Evolutionary conservation across 2,113 vertebrate genomes (phyloP), one percentile per base, ranked within the genome.

Genomic region (Chiloscyllium plagiosum): DNA sequence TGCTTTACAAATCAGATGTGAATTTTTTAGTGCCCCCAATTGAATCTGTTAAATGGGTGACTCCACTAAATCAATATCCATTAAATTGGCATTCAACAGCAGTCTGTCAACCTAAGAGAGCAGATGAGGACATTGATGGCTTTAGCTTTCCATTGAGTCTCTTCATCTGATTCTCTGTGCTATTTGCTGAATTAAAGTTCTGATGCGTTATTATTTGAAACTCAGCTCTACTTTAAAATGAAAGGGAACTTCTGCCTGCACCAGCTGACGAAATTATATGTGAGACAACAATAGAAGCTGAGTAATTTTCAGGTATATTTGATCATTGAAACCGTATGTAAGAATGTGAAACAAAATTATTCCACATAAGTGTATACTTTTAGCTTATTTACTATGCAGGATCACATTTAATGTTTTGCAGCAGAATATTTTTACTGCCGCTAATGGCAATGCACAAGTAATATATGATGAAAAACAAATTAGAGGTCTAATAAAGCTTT

Each of bases 41-140:
- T 93, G 33, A 93, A 93, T 66, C 61, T 65, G 65, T 65, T 93
- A 93, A 93, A 65, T 93, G 65, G 61, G 61, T 37, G 89, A 93
- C n/a, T 93, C 89, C n/a, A 92, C 89, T 93, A n/a, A 93, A 93
- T 93, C 61, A 19, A 68, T 93, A 93, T 93, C 89, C 80, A 83
- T 83, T 83, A 83, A 83, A 83, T 83, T 83, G 65, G 61, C n/a
- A 93, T 93, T 93, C 89, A 68, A 65, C 89, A 66, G 89, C 61
- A 93, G 33, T 17, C 89, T 93, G 89, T 93, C 89, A 93, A 66
- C 15, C 65, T 93, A 22, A 66, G 61, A 66, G 56, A n/a, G 15
- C 56, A 92, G 89, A 0, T n/a, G 56, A 37, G 89, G 33, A 65
- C 61, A 93, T 65, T 93, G 65, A 93, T 93, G 19, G 56, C 56